phyloP scores from a whole-genome alignment of 2,113 vertebrate genomes.

The Anthoscopus minutus region DNA sequence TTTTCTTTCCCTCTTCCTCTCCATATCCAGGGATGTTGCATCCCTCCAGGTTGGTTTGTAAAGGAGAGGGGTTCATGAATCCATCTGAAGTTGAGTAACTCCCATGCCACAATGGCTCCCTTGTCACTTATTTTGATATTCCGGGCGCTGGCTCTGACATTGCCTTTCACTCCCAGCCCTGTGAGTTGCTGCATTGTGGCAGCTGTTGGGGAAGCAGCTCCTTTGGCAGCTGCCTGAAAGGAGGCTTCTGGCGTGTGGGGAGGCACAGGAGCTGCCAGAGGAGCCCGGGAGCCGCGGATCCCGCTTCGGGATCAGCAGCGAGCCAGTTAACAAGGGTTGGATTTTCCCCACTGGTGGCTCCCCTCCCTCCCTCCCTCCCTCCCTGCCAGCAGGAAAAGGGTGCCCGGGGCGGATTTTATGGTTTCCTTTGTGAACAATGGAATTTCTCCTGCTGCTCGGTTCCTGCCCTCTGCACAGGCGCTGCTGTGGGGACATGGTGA shows the following conservation, averaged over 20 bases:
- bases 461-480: background rate
- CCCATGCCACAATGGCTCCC: slow-evolving; percentile 24
- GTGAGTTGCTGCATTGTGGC: slow-evolving; percentile 61
- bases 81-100: slow-evolving; percentile 2
- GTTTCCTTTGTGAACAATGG: background rate
- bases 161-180: slow-evolving; percentile 34
- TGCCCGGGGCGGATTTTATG: background rate
- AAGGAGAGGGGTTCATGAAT: background rate
- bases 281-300: background rate
- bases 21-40: background rate
- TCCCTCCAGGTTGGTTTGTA: background rate
- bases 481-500: fast-evolving
- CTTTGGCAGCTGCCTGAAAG: slow-evolving; percentile 50
- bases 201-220: slow-evolving; percentile 47
- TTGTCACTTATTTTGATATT: slow-evolving; percentile 53
- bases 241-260: slow-evolving; percentile 7
- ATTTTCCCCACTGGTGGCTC: background rate
- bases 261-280: slow-evolving; percentile 2
- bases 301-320: background rate
- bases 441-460: fast-evolving
- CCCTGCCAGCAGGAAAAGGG: background rate
- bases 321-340: background rate
- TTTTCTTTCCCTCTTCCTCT: background rate
- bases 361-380: fast-evolving
- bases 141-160: slow-evolving; percentile 36